Percentiles rank a stretch among this genome's conserved stretches.
Conservation (phyloP, 2,797 vertebrate species). For the Anisognathus igniventris region DNA sequence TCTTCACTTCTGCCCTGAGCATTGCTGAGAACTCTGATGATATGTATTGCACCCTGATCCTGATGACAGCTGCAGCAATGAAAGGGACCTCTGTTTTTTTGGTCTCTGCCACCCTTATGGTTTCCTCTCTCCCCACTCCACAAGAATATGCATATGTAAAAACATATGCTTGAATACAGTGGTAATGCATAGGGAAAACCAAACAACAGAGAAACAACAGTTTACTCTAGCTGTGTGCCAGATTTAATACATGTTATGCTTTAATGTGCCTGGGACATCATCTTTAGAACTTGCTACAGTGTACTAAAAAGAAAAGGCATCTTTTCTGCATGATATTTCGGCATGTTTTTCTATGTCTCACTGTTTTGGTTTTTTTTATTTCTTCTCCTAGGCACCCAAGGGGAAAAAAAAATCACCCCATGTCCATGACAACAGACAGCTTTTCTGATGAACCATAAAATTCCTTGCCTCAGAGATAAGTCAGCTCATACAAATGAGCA, state of each 20-base stretch:
- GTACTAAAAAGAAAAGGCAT: conserved; percentile 10
- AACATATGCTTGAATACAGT: not conserved
- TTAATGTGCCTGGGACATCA: not conserved
- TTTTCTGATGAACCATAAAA: not conserved
- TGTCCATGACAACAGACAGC: not conserved
- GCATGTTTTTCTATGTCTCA: conserved; percentile 59
- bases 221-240: not conserved
- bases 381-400: conserved; percentile 59
- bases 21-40: not conserved
- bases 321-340: conserved; percentile 10
- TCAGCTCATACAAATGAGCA: not conserved
- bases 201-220: not conserved
- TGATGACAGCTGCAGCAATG: not conserved
- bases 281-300: conserved; percentile 3
- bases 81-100: not conserved
- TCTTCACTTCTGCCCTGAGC: not conserved
- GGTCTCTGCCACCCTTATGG: not conserved
- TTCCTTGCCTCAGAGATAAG: not conserved
- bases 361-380: conserved; percentile 25
- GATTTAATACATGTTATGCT: not conserved
- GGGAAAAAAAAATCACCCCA: conserved; percentile 2
- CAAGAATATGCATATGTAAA: not conserved
- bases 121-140: not conserved
- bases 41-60: not conserved
- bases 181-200: not conserved